A percentile compares a stretch with the other conserved stretches of the same genome.
Evolutionary conservation across 2,888 invertebrate genomes (phyloP).

Genomic region (Acrobasis repandana): DNA sequence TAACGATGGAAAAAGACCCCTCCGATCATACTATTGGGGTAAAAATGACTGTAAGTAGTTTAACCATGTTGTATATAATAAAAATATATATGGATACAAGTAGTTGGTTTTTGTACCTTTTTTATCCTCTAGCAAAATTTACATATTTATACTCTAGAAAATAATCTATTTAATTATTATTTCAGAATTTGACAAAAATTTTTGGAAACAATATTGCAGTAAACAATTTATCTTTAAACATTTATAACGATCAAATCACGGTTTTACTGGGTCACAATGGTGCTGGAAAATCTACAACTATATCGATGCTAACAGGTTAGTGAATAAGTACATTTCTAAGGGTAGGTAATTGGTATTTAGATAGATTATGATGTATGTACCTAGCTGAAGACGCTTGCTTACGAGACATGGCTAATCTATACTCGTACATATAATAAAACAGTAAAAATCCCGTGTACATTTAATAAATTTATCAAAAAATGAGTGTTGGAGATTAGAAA

Average conservation of each 20-base stretch:
- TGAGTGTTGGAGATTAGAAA: too few species aligned
- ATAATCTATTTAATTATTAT: constrained; percentile 34
- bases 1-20: constrained; percentile 76
- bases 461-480: too few species aligned
- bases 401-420: too few species aligned
- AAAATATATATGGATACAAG: too few species aligned
- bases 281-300: constrained; percentile 96
- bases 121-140: too few species aligned
- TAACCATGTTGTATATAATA: neutral
- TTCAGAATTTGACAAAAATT: constrained; percentile 84
- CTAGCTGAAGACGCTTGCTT: too few species aligned
- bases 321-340: constrained; percentile 11
- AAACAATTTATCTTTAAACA: constrained; percentile 88
- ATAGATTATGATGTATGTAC: too few species aligned
- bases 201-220: constrained; percentile 85
- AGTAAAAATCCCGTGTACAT: too few species aligned
- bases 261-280: constrained; percentile 88
- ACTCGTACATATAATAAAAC: too few species aligned
- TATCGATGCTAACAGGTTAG: constrained; percentile 93
- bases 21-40: constrained; percentile 70
- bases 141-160: too few species aligned
- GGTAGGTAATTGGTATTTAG: too few species aligned
- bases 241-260: constrained; percentile 95
- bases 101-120: too few species aligned
- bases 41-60: constrained; percentile 63